Base-by-base conservation (phyloP, 2,113 vertebrate species). In the Ptilonorhynchus violaceus region DNA sequence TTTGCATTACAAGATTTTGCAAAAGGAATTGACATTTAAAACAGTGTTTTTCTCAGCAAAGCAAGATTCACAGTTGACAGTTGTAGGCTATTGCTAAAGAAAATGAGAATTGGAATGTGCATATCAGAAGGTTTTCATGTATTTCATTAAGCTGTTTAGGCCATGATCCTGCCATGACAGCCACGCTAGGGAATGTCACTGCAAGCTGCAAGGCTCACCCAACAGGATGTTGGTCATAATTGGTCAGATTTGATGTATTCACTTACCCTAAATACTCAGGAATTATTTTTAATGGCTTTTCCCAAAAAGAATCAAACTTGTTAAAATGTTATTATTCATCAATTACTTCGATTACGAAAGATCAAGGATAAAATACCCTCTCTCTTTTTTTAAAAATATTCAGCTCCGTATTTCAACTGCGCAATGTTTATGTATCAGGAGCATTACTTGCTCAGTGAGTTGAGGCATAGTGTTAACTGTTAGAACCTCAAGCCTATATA, bases 401-500 rank as follows among this genome's bases (percentile, higher is more conserved):
- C 82, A 81, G 67, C 55, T 85, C 55, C 7, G 27, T 72, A 73
- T 69, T 93, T 79, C 78, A 94, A 73, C n/a, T 94, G 64, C 2
- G 21, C 28, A 2, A 11, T 92, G 76, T 97, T 96, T 83, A 58
- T 82, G 68, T 87, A 77, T 76, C 84, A 67, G 30, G 47, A 95
- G 72, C 94, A 60, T 76, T 93, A 95, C 72, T 88, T 94, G 94
- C 89, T 93, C 75, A 35, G 89, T 97, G 90, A 84, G 78, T 60
- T 90, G 83, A 97, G 95, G 94, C 79, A 47, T 94, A 72, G 59
- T 96, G 89, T 96, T 96, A 95, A 68, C 80, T 96, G 83, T 93
- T 97, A 98, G 96, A 97, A 92, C 85, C 96, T 97, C 92, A 96
- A 97, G 88, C 88, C 97, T 97, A 75, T 98, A 89, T 97, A 96